These are phyloP conservation scores for Cardiocondyla obscurior DNA, from an alignment of 1,140 invertebrate species.

Conservation along the genomic window DNA sequence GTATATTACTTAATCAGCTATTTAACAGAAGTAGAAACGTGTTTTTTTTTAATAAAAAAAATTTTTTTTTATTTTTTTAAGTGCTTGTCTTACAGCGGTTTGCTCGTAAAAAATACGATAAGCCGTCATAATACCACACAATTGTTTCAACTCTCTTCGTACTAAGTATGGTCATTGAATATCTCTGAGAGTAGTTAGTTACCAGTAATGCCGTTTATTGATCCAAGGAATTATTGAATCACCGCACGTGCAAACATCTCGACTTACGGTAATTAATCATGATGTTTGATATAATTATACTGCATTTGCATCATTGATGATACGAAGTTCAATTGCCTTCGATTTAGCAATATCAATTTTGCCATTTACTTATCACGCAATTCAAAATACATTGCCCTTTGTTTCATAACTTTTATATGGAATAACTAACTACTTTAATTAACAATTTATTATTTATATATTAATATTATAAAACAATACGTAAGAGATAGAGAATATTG, in stretches of 20 bases:
- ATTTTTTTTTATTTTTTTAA: background rate
- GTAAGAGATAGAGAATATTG: slow-evolving; percentile 5
- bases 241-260: slow-evolving; percentile 65
- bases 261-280: slow-evolving; percentile 67
- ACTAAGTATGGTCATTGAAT: background rate
- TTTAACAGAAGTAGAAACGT: background rate
- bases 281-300: slow-evolving; percentile 64
- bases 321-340: slow-evolving; percentile 17
- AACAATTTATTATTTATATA: background rate
- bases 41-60: no score
- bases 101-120: background rate
- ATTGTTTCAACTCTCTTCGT: background rate
- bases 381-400: no score
- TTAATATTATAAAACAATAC: background rate
- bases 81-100: background rate
- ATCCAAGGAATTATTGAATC: slow-evolving; percentile 68
- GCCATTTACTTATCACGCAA: background rate
- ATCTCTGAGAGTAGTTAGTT: slow-evolving; percentile 31
- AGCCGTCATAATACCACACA: background rate
- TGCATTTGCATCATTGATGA: slow-evolving; percentile 14
- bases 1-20: background rate
- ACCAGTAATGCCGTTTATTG: slow-evolving; percentile 60
- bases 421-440: background rate
- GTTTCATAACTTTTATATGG: background rate
- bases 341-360: slow-evolving; percentile 1